Conservation (phyloP, 2,113 vertebrate genomes). For the Apodemus sylvaticus region DNA sequence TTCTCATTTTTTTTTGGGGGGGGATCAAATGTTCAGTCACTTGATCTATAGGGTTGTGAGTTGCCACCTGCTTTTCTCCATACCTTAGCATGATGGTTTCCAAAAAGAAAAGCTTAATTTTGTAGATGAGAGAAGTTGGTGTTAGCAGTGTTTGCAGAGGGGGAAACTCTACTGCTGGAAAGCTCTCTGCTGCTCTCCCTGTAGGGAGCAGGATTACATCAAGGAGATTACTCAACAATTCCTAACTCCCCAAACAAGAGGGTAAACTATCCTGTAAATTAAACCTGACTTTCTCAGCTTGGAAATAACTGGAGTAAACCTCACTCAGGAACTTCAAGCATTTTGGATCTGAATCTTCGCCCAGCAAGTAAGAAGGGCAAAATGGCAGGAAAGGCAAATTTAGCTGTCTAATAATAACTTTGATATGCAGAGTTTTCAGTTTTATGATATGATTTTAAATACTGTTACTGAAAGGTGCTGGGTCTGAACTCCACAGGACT, state of each 20-base stretch:
- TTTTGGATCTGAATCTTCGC: slow-evolving; percentile 38
- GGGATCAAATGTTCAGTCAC: background rate
- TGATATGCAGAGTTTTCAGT: background rate
- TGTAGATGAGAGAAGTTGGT: background rate
- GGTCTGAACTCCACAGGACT: background rate
- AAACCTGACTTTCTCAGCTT: background rate
- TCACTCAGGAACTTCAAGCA: background rate
- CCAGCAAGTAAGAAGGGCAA: background rate
- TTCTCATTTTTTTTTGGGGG: background rate
- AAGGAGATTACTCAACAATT: background rate
- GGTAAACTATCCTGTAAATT: background rate
- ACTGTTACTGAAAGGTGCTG: background rate
- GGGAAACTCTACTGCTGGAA: background rate
- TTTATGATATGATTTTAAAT: slow-evolving; percentile 41
- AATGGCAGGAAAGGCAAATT: slow-evolving; percentile 16
- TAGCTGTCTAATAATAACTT: background rate
- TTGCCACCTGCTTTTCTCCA: background rate
- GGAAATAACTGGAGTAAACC: slow-evolving; percentile 13
- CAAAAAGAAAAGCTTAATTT: background rate
- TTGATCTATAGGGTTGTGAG: background rate
- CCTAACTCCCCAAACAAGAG: background rate
- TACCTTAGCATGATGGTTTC: background rate
- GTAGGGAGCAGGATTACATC: background rate
- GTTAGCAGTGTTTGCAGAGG: background rate
- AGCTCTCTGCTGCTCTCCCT: background rate